Base-by-base conservation (phyloP, 1,140 invertebrate genomes). In the Philopotamus ludificatus region DNA sequence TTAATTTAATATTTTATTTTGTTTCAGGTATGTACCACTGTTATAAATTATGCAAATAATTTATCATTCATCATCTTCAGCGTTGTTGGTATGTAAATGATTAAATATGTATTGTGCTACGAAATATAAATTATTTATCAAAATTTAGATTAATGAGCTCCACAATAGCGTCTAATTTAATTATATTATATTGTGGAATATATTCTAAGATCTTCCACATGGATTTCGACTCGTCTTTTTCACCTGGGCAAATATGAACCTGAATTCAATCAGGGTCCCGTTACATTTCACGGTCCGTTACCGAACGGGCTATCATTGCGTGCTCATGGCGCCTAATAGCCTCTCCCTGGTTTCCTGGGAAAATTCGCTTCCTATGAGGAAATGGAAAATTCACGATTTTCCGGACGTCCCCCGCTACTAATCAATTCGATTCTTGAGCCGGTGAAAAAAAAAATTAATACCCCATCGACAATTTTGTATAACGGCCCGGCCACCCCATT, bases 241-340 rank as follows among this genome's bases (percentile, higher is more conserved):
- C 4, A 18, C 4, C 21, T 21, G 28, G 12, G 28, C 28, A 34
- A 34, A 34, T 34, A 34, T 34, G 28, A 34, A 34, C 4, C 28
- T 34, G 28, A 57, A 57, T 57, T 57, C 54, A 57, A 57, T 57
- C 54, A 57, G 54, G 22, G 50, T 50, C 26, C 54, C 34, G 39
- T 21, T 28, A 42, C 54, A 57, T 57, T 57, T 57, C 39, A 57
- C 54, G 54, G 54, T 57, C 34, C 26, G 54, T 21, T 57, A 57
- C 54, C 39, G 9, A 34, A 4, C 54, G 23, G 28, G 54, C 34
- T 42, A 57, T 57, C 39, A 39, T 41, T 28, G 39, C 54, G 20
- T 20, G 54, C 39, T 28, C 28, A 55, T 26, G 20, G 51, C 18
- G 26, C 51, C 51, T 34, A 34, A 34, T 34, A 34, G 28, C 28